Conservation (phyloP, 92 coral and sea anemone genomes). For the Epizoanthus scotinus region DNA sequence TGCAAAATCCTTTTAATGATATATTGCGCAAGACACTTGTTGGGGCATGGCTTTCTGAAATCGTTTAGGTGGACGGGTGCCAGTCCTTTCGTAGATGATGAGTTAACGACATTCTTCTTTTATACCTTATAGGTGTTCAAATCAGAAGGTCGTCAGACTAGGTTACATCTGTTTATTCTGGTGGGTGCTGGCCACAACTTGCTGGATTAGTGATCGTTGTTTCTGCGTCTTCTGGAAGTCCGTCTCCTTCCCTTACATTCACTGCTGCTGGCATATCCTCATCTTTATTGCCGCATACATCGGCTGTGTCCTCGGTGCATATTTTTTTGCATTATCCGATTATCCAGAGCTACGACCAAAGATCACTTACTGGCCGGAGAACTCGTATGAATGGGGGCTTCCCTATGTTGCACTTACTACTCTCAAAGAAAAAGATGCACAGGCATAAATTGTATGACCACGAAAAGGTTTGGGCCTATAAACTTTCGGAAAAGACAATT, state of each 20-base stretch:
- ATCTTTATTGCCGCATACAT: conserved; percentile 90
- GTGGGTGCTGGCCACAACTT: conserved; percentile 79
- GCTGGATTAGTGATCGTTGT: conserved; percentile 89
- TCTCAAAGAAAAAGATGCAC: conserved; percentile 45
- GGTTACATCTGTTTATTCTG: conserved; percentile 76
- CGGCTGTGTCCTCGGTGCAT: conserved; percentile 89
- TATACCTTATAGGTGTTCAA: conserved; percentile 54
- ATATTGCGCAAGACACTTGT: too few relatives aligned
- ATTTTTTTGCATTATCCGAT: conserved; percentile 79
- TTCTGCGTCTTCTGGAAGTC: conserved; percentile 89
- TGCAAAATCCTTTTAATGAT: too few relatives aligned
- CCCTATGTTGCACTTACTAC: conserved; percentile 79
- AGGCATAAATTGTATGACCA: background rate
- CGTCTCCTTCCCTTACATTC: conserved; percentile 89
- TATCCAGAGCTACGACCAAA: conserved; percentile 77
- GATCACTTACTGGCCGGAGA: conserved; percentile 82
- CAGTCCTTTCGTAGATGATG: too few relatives aligned
- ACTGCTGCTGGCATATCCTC: conserved; percentile 96
- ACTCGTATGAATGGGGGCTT: conserved; percentile 71
- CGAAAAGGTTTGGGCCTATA: too few relatives aligned
- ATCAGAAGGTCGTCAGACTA: conserved; percentile 63
- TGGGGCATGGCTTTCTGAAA: too few relatives aligned
- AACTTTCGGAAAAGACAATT: too few relatives aligned
- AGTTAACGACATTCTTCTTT: background rate
- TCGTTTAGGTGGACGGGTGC: too few relatives aligned